Evolutionary conservation across 2,113 vertebrate species (phyloP).

Genomic region (Nesogale talazaci): DNA sequence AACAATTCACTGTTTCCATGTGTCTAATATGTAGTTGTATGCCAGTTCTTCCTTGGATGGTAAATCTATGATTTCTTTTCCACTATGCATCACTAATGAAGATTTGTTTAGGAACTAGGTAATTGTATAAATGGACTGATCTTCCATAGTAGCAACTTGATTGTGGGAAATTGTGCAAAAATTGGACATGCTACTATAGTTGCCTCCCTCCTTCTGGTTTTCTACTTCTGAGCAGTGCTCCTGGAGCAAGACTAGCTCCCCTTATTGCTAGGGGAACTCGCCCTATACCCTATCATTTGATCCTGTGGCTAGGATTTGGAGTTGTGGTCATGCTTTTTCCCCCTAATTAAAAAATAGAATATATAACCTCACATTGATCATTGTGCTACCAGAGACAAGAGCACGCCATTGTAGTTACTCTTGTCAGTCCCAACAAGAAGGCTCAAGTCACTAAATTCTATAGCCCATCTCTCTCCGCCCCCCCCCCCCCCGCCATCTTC

Average conservation of each 20-base stretch:
- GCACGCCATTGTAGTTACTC: no score
- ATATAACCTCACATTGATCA: not conserved
- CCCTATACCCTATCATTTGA: not conserved
- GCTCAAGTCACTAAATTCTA: not conserved
- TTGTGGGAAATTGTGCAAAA: not conserved
- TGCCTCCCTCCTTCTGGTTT: not conserved
- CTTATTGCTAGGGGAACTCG: not conserved
- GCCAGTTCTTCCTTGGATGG: not conserved
- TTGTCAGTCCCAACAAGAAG: not conserved
- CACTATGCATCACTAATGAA: not conserved
- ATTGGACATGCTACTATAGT: not conserved
- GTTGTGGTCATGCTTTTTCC: not conserved
- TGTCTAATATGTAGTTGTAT: not conserved
- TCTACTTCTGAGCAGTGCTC: no score
- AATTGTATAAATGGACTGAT: not conserved
- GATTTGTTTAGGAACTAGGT: constrained; percentile 8
- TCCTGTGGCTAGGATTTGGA: not conserved
- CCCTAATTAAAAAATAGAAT: not conserved
- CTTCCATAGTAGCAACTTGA: not conserved
- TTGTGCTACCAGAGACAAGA: not conserved
- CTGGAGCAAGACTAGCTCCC: not conserved
- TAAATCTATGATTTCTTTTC: not conserved
- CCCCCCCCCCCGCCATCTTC: not conserved
- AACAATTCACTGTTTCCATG: no score
- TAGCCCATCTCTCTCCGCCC: not conserved